Evolutionary conservation across 2,113 vertebrate species (phyloP), one percentile per base, ranked within the genome.

Genomic region (Tamias sibiricus): DNA sequence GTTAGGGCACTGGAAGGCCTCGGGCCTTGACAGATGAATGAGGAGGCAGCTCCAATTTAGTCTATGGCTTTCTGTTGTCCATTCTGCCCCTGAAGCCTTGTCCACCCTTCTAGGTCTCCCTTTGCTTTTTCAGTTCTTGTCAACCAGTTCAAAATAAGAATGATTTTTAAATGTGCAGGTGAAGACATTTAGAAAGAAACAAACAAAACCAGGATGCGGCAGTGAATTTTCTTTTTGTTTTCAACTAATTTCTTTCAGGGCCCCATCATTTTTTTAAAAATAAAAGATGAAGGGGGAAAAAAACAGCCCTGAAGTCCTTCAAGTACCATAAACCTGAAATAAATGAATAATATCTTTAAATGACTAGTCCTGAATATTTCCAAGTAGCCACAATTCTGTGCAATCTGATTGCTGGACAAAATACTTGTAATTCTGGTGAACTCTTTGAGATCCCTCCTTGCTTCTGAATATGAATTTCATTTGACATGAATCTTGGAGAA

Each of bases 321-420:
- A 84, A 30, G 16, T 97, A 88, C 92, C 97, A 84, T 26, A 47
- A 83, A 82, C 52, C 83, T 84, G 16, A 91, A 94, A 64, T 54
- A 95, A 87, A 77, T 97, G 26, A 28, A 35, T 87, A 97, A 79
- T 97, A 95, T 83, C 89, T 97, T 47, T 87, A 96, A 97, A 97
- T 88, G 81, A 17, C 54, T 72, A 59, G 49, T 74, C 82, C 86
- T 91, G 81, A 97, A 90, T 98, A 96, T 81, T 96, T 98, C 89
- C 86, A 97, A 98, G 96, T 96, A 96, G 66, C 71, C 74, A 90
- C 16, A 94, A 37, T 83, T 95, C 40, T 32, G 6, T 96, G 22
- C 79, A 94, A 93, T 74, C 86, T 96, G 87, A 92, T 98, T 95
- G 82, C 87, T 96, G 59, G 96, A 85, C 97, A 97, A 97, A 98